Evolutionary conservation across 2,888 invertebrate genomes (phyloP).

Genomic region (Phyllotreta striolata): DNA sequence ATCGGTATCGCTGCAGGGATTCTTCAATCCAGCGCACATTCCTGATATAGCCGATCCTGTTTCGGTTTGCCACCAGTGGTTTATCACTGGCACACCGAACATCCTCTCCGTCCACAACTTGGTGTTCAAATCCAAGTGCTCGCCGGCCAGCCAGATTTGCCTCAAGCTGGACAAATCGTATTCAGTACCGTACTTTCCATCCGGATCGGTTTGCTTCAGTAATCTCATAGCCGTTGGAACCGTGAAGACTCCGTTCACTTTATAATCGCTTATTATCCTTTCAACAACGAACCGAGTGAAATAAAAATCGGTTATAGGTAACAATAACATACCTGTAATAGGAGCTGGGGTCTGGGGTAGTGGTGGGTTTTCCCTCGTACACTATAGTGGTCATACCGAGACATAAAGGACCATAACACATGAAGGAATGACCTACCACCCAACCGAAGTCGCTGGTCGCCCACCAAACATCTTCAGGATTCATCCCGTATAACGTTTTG

Average conservation of each 20-base stretch:
- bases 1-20: conserved; percentile 68
- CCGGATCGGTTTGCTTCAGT: conserved; percentile 82
- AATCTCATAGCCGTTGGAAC: conserved; percentile 92
- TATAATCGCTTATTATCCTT: conserved; percentile 89
- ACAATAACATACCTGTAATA: conserved; percentile 95
- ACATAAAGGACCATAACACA: conserved; percentile 88
- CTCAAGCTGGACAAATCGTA: conserved; percentile 76
- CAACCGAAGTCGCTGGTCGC: conserved; percentile 89
- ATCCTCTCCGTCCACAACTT: conserved; percentile 77
- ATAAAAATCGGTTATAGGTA: conserved; percentile 34
- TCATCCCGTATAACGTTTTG: conserved; percentile 81
- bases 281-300: too few species aligned
- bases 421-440: conserved; percentile 96
- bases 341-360: conserved; percentile 91
- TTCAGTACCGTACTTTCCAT: conserved; percentile 70
- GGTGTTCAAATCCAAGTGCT: conserved; percentile 92
- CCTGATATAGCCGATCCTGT: conserved; percentile 91
- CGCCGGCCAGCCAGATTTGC: conserved; percentile 86
- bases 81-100: conserved; percentile 80
- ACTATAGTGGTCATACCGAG: conserved; percentile 83
- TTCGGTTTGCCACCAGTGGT: conserved; percentile 99
- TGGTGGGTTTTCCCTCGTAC: conserved; percentile 94
- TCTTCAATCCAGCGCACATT: conserved; percentile 78
- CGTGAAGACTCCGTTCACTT: conserved; percentile 85
- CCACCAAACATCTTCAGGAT: conserved; percentile 87